Evolutionary conservation across 2,113 vertebrate species (phyloP).

Genomic region (Pionites leucogaster): DNA sequence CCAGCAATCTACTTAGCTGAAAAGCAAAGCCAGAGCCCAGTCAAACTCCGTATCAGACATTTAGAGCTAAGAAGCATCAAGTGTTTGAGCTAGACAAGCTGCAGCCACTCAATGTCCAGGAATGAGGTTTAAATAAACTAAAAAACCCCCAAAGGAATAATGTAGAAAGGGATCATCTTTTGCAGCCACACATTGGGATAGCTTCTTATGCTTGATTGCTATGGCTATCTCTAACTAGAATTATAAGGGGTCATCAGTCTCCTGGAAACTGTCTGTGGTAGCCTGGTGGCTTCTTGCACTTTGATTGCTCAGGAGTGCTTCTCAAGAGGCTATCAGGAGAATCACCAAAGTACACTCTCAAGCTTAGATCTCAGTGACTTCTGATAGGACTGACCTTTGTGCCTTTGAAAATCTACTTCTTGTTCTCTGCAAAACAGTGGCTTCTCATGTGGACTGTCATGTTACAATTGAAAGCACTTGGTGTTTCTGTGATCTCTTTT

Average conservation of each 20-base stretch:
- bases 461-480: background rate
- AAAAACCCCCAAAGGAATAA: background rate
- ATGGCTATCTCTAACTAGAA: background rate
- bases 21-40: background rate
- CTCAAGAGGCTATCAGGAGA: background rate
- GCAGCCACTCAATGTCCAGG: background rate
- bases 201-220: background rate
- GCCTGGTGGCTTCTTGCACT: background rate
- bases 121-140: background rate
- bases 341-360: background rate
- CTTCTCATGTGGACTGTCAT: background rate
- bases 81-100: background rate
- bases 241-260: background rate
- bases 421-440: background rate
- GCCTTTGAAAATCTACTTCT: background rate
- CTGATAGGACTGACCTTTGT: background rate
- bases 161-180: background rate
- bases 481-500: background rate
- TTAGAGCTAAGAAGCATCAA: background rate
- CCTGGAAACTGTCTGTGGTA: background rate
- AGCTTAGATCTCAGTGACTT: background rate
- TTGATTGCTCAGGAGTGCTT: background rate
- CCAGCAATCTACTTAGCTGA: background rate
- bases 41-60: fast-evolving
- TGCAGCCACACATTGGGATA: background rate